These are phyloP conservation scores for Nothobranchius kuhntae DNA, from an alignment of 2,113 vertebrate genomes.

Conservation along the genomic window DNA sequence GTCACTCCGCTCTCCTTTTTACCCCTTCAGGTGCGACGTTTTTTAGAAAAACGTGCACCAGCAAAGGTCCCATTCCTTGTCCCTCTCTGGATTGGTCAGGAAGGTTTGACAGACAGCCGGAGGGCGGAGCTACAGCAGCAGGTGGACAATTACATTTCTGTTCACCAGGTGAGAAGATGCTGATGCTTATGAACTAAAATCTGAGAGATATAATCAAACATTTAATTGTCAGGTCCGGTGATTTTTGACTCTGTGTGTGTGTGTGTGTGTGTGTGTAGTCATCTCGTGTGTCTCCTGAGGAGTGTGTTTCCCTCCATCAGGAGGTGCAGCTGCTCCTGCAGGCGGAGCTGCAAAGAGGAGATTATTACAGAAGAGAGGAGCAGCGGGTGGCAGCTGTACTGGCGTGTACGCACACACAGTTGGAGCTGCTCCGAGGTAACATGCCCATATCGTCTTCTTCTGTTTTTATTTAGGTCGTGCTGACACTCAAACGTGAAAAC, in stretches of 20 bases:
- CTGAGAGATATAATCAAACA: background rate
- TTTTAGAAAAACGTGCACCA: constrained; percentile 79
- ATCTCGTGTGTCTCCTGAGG: constrained; percentile 18
- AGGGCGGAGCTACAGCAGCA: constrained; percentile 83
- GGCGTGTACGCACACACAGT: constrained; percentile 62
- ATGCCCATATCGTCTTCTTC: background rate
- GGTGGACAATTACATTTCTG: constrained; percentile 84
- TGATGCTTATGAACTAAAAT: background rate
- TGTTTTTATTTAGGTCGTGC: too few relatives aligned
- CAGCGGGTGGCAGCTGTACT: constrained; percentile 51
- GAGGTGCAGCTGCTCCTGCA: constrained; percentile 63
- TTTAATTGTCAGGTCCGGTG: too few relatives aligned
- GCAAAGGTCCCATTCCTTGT: constrained; percentile 54
- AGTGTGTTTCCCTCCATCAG: constrained; percentile 51
- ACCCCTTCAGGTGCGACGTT: constrained; percentile 80
- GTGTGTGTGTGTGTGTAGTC: constrained; percentile 26
- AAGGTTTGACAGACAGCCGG: constrained; percentile 81
- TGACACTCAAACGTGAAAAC: too few relatives aligned
- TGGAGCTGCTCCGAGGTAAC: constrained; percentile 60
- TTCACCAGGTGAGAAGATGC: constrained; percentile 80
- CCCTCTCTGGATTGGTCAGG: constrained; percentile 79
- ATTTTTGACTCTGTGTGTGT: background rate
- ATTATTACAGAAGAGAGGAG: constrained; percentile 39
- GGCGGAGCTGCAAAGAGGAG: constrained; percentile 36
- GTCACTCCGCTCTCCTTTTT: too few relatives aligned